Percentiles rank a stretch among this genome's conserved stretches.
phyloP scores from a whole-genome alignment of 2,113 vertebrate species.

The Hydrochoerus hydrochaeris region DNA sequence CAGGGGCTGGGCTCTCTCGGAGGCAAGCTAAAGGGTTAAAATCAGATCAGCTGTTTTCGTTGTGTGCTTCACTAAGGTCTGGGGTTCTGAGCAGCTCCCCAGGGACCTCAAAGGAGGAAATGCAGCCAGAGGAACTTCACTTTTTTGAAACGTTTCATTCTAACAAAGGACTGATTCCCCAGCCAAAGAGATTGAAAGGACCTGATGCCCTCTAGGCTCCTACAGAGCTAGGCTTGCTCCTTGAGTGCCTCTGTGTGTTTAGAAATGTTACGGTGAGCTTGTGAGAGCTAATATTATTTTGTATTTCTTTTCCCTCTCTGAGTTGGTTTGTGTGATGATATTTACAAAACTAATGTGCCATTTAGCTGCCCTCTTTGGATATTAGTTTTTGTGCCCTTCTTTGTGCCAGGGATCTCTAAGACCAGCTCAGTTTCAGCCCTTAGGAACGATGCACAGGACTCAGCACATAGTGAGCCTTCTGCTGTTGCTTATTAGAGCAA shows the following conservation, averaged over 20 bases:
- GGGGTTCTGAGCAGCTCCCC: not conserved
- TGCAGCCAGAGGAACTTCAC: not conserved
- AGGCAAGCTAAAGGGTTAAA: not conserved
- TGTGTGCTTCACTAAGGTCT: not conserved
- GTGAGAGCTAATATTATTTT: not conserved
- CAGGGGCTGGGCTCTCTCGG: not conserved
- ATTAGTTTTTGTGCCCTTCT: not conserved
- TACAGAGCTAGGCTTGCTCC: not conserved
- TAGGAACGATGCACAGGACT: not conserved
- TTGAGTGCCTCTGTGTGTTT: not conserved
- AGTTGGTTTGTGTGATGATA: not conserved
- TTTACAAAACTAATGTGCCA: not conserved
- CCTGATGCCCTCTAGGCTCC: not conserved
- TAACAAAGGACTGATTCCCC: not conserved
- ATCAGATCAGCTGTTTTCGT: not conserved
- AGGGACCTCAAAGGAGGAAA: conserved; percentile 38
- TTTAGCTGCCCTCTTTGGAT: not conserved
- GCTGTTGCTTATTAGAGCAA: not conserved
- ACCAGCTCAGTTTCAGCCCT: not conserved
- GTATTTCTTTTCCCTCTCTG: not conserved
- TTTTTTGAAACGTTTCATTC: not conserved
- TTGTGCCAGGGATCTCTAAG: not conserved
- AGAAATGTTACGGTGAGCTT: not conserved
- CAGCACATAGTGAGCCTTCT: not conserved
- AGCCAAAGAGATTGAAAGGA: not conserved